Evolutionary conservation across 2,888 invertebrate genomes (phyloP), one percentile per base, ranked within the genome.

Genomic region (Fragum sueziense): DNA sequence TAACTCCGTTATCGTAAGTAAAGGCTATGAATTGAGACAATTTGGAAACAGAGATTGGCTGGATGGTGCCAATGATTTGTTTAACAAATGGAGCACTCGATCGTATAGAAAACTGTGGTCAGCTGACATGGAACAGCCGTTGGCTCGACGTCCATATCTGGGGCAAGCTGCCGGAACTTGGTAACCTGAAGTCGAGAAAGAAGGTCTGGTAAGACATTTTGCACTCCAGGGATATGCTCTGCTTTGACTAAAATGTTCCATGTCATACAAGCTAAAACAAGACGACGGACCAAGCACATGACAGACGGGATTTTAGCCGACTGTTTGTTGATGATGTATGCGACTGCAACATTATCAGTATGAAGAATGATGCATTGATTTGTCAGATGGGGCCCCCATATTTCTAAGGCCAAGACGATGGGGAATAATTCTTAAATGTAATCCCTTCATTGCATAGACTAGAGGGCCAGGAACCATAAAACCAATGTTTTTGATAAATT

Each of bases 121-220:
- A 14, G 17, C 17, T 4, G 4, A 37, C 2, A 2, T 37, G 80
- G 80, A 4, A 80, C 57, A 1, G 33, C 11, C 9, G 71, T 71
- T 14, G 80, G 71, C 25, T 51, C 25, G 27, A 14, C n/a, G 70
- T 78, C 75, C 73, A 76, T 67, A 51, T 54, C 37, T 20, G 79
- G 80, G 11, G 82, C 79, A 22, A 70, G 17, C 9, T 20, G 14
- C n/a, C 52, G 34, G 73, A 85, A 78, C 51, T 74, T 67, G 4
- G 33, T 31, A 1, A 84, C 57, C 81, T 81, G 76, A 25, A 76
- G 79, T 69, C 79, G 79, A 22, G 80, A 79, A 65, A 82, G 69
- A 31, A 76, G 70, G n/a, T 78, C 82, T n/a, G 76, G 71, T 73
- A 78, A 79, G 29, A 69, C 17, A 51, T 76, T 85, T 4, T 62